Evolutionary conservation across 2,888 invertebrate genomes (phyloP).

Genomic region (Charanyca ferruginea): DNA sequence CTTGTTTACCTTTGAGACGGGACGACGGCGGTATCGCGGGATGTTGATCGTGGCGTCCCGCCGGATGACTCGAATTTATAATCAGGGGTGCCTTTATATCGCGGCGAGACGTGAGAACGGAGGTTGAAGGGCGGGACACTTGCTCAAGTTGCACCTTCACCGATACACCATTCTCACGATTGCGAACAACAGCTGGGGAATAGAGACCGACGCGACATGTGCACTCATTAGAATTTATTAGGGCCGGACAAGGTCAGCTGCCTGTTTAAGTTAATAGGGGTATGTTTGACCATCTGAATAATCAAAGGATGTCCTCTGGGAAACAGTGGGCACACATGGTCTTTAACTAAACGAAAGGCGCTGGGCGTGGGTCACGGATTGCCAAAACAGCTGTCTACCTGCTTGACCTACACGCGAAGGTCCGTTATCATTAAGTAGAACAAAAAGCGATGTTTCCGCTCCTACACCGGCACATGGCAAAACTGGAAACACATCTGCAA

Average conservation of each 20-base stretch:
- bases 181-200: constrained; percentile 80
- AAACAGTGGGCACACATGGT: constrained; percentile 74
- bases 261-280: constrained; percentile 79
- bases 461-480: constrained; percentile 77
- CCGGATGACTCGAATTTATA: constrained; percentile 87
- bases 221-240: constrained; percentile 88
- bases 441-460: constrained; percentile 85
- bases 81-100: constrained; percentile 84
- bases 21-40: constrained; percentile 70
- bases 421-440: constrained; percentile 79
- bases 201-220: constrained; percentile 82
- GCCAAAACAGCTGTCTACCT: constrained; percentile 83
- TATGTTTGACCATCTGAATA: constrained; percentile 79
- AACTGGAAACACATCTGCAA: constrained; percentile 83
- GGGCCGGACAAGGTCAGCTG: constrained; percentile 86
- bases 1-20: constrained; percentile 88
- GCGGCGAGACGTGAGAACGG: constrained; percentile 84
- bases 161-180: constrained; percentile 84
- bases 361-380: constrained; percentile 65
- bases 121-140: constrained; percentile 87
- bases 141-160: constrained; percentile 87
- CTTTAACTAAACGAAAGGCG: constrained; percentile 66
- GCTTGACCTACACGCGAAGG: constrained; percentile 77
- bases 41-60: constrained; percentile 78
- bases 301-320: constrained; percentile 76